A percentile compares a stretch with the other conserved stretches of the same genome.
Conservation (phyloP, 2,113 vertebrate species). For the Egretta garzetta region DNA sequence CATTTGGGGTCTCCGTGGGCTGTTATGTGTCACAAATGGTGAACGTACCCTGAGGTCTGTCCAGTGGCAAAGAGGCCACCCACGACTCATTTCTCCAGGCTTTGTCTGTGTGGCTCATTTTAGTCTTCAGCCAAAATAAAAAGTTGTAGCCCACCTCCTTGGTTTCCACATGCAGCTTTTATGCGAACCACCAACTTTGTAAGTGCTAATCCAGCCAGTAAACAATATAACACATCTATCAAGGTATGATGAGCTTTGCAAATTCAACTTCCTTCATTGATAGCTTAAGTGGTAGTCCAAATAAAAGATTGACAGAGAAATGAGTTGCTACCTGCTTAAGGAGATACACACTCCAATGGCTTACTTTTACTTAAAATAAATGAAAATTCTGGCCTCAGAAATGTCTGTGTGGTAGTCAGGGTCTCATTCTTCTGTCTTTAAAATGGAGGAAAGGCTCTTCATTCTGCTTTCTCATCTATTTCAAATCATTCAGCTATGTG, state of each 20-base stretch:
- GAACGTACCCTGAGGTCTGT: fast-evolving
- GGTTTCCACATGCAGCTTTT: background rate
- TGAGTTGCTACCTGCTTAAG: background rate
- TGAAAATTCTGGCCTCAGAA: background rate
- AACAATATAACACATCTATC: background rate
- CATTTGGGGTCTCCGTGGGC: fast-evolving
- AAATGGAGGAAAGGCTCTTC: background rate
- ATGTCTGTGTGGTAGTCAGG: background rate
- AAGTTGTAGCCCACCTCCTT: background rate
- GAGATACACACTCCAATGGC: background rate
- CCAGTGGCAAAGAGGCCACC: background rate
- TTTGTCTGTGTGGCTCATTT: background rate
- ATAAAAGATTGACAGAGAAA: background rate
- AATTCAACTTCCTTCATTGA: background rate
- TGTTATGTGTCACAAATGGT: background rate
- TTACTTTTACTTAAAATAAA: background rate
- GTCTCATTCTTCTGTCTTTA: background rate
- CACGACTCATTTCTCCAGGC: background rate
- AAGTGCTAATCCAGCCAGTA: background rate
- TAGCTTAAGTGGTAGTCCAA: background rate
- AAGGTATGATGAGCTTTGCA: background rate
- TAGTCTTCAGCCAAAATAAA: background rate
- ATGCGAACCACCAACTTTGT: background rate
- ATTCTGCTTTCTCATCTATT: background rate
- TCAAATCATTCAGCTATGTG: background rate